phyloP scores from a whole-genome alignment of 2,888 invertebrate species.

The Ecliptopera silaceata region DNA sequence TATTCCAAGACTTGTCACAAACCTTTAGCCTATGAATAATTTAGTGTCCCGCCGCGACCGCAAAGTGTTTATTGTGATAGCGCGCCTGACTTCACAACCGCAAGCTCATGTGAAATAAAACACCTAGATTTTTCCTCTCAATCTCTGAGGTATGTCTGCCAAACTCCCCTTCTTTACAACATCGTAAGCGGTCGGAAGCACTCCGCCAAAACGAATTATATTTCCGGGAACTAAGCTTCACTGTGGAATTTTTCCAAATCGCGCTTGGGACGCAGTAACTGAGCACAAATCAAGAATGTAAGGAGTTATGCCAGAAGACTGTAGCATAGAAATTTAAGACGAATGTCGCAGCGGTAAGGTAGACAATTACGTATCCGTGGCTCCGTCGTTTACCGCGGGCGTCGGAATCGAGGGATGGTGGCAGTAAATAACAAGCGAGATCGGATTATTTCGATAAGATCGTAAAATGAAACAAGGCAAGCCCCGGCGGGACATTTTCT shows the following conservation, averaged over 20 bases:
- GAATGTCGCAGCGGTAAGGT: slow-evolving; percentile 58
- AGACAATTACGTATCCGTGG: slow-evolving; percentile 54
- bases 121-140: slow-evolving; percentile 78
- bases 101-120: slow-evolving; percentile 76
- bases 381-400: slow-evolving; percentile 54
- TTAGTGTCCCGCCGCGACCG: slow-evolving; percentile 61
- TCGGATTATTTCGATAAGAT: slow-evolving; percentile 83
- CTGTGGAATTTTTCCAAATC: slow-evolving; percentile 49
- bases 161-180: slow-evolving; percentile 43
- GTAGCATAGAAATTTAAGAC: slow-evolving; percentile 57
- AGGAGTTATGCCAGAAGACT: slow-evolving; percentile 53
- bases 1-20: slow-evolving; percentile 62
- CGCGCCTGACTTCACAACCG: slow-evolving; percentile 65
- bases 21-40: slow-evolving; percentile 72
- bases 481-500: slow-evolving; percentile 71
- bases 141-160: slow-evolving; percentile 63
- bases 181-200: slow-evolving; percentile 47
- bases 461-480: slow-evolving; percentile 81
- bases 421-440: slow-evolving; percentile 80
- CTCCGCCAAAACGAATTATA: slow-evolving; percentile 61
- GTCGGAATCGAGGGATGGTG: slow-evolving; percentile 69
- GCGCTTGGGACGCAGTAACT: slow-evolving; percentile 49
- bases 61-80: slow-evolving; percentile 78
- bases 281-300: slow-evolving; percentile 52
- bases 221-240: slow-evolving; percentile 51